phyloP scores from a whole-genome alignment of 2,113 vertebrate species.

The Galbula dea region DNA sequence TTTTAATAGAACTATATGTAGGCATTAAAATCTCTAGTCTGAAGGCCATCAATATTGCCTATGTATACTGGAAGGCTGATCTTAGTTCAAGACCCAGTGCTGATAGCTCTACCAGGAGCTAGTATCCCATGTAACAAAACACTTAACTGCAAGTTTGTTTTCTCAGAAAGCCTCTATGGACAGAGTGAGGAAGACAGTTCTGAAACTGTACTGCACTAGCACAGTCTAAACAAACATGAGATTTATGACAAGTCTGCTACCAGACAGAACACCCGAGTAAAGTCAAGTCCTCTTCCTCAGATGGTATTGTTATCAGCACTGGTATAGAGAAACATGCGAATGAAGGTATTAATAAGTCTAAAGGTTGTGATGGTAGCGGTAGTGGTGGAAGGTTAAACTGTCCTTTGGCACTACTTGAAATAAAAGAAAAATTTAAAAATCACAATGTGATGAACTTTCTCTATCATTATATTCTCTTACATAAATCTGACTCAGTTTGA shows the following conservation, averaged over 20 bases:
- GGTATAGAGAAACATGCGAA: constrained; percentile 63
- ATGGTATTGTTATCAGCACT: constrained; percentile 76
- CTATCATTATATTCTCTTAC: constrained; percentile 2
- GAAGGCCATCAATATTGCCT: constrained; percentile 77
- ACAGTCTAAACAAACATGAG: not conserved
- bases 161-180: not conserved
- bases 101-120: constrained; percentile 75
- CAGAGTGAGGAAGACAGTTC: not conserved
- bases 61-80: constrained; percentile 25
- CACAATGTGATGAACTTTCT: not conserved
- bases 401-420: constrained; percentile 58
- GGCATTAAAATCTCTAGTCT: constrained; percentile 73
- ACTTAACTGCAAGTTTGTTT: not conserved
- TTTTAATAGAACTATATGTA: constrained; percentile 75
- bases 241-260: not conserved
- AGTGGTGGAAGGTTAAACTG: constrained; percentile 82
- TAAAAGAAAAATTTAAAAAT: not conserved
- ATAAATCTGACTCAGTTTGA: not conserved
- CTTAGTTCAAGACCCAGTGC: constrained; percentile 71
- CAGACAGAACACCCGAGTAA: not conserved
- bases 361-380: constrained; percentile 71
- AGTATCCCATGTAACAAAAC: not conserved
- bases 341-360: constrained; percentile 50
- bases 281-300: constrained; percentile 39
- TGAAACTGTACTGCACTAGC: not conserved